phyloP scores from a whole-genome alignment of 1,140 invertebrate genomes.

The Diploscapter pachys region DNA sequence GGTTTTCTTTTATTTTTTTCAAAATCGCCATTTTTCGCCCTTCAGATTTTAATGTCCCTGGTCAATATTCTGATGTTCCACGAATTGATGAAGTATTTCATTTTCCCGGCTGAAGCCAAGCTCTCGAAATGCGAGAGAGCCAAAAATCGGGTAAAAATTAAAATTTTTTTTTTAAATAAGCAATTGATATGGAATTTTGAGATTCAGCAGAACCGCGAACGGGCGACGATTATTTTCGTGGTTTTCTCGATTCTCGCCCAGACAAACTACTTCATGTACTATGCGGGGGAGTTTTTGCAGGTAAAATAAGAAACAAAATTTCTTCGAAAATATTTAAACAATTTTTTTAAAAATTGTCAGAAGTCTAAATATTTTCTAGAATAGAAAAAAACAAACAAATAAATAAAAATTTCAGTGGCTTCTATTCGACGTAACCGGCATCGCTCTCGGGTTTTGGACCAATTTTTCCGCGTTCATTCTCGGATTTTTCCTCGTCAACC shows the following conservation, averaged over 20 bases:
- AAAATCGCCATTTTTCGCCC: too few species aligned
- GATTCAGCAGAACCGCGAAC: conserved; percentile 18
- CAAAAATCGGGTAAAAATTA: neutral
- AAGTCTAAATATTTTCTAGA: neutral
- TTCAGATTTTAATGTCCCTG: conserved; percentile 6
- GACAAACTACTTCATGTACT: conserved; percentile 30
- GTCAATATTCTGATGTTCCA: conserved; percentile 25
- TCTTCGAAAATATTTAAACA: neutral
- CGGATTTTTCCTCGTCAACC: conserved; percentile 30
- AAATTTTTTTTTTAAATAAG: neutral
- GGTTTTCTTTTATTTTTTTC: neutral
- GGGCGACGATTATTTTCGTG: conserved; percentile 10
- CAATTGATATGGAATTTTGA: too few species aligned
- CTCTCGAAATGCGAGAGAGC: neutral
- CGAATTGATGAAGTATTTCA: conserved; percentile 27
- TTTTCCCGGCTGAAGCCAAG: neutral
- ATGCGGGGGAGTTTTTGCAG: conserved; percentile 22
- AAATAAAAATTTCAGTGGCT: conserved; percentile 21
- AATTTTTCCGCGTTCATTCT: conserved; percentile 32
- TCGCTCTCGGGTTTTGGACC: conserved; percentile 27
- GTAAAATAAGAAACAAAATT: neutral
- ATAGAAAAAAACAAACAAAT: too few species aligned
- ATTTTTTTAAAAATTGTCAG: neutral
- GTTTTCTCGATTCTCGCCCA: conserved; percentile 20
- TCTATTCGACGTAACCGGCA: conserved; percentile 22